These are phyloP conservation scores for Balaeniceps rex DNA, from an alignment of 2,113 vertebrate genomes.

Conservation along the genomic window DNA sequence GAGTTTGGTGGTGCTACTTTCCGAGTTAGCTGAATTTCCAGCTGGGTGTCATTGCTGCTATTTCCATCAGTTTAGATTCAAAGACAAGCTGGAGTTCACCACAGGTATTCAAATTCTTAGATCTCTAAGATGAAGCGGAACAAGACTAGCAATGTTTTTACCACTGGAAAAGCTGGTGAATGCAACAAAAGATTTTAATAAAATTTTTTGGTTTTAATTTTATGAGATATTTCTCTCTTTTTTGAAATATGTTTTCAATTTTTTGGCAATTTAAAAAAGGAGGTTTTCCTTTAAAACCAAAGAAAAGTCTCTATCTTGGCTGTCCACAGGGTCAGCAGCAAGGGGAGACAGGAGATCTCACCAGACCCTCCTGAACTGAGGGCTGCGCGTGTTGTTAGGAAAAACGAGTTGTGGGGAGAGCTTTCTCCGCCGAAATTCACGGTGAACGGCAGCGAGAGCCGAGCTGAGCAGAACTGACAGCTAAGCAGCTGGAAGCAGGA, in stretches of 20 bases:
- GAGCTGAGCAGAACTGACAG: not conserved
- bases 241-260: not conserved
- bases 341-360: not conserved
- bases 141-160: not conserved
- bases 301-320: not conserved
- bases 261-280: not conserved
- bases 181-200: not conserved
- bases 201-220: not conserved
- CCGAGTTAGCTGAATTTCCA: not conserved
- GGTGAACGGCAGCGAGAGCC: not conserved
- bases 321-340: not conserved
- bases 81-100: not conserved
- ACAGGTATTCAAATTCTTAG: not conserved
- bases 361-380: not conserved
- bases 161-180: not conserved
- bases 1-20: not conserved
- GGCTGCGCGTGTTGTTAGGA: rapidly evolving
- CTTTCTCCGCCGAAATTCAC: not conserved
- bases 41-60: not conserved
- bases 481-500: conserved; percentile 6
- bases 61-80: not conserved
- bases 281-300: not conserved
- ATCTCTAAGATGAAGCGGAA: not conserved
- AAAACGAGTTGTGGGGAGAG: not conserved
- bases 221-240: not conserved